Evolutionary conservation across 2,113 vertebrate species (phyloP), one percentile per base, ranked within the genome.

Genomic region (Caranx ignobilis): DNA sequence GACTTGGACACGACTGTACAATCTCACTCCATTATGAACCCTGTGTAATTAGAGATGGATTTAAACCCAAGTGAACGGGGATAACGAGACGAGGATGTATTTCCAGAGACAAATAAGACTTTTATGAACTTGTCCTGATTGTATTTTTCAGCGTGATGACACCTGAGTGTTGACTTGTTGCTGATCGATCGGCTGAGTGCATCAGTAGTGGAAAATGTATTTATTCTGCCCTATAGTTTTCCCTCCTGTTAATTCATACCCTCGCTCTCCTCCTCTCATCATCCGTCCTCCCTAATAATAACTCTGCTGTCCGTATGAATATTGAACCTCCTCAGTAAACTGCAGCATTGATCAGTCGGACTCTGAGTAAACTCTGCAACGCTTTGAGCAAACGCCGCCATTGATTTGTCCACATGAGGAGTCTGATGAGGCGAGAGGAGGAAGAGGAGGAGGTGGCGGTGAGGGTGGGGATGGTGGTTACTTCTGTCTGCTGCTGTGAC

Each of bases 311-410:
- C 34, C 47, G 32, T 60, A 6, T 64, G 71, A 81, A 69, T 26
- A 54, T 88, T 32, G 47, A 67, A 90, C 60, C 62, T 86, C 62
- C 12, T 73, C 61, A 12, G 82, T 72, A 80, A 87, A 82, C 77
- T 15, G 37, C 35, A 4, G 2, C 10, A 84, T 85, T 67, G 87
- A 87, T 87, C 74, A 43, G 67, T 43, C 47, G 8, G 67, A 62
- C 61, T 55, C 68, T 65, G 77, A 82, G 83, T 75, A 79, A 84
- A 90, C 84, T 63, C 55, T 19, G 68, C 66, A 15, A 19, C 62
- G 18, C 79, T 82, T 21, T 77, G 74, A 76, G 71, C 75, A 86
- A 90, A 90, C 81, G 41, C 31, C 41, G 0, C 26, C 70, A 87
- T 90, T 21, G 89, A 88, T 88, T 78, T 41, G 75, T 83, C 77